phyloP scores from a whole-genome alignment of 2,797 vertebrate species.

The Scomberomorus guttatus region DNA sequence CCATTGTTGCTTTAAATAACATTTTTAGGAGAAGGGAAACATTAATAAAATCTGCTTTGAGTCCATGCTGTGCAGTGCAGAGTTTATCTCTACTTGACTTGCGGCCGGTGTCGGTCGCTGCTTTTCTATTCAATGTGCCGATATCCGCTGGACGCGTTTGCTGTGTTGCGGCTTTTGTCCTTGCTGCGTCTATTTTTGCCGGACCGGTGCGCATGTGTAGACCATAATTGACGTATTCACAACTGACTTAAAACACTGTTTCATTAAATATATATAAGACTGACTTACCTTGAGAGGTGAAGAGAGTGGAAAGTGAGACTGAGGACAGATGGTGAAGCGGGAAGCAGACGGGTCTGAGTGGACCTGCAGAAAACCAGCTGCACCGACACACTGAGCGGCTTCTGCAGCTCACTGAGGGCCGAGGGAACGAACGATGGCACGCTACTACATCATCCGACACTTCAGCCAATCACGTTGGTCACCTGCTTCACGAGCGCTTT shows the following conservation, averaged over 20 bases:
- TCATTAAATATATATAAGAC: rapidly evolving
- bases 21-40: no score
- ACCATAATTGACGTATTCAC: no score
- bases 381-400: slow-evolving; percentile 17
- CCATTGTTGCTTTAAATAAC: no score
- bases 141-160: neutral
- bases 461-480: slow-evolving; percentile 78
- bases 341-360: neutral
- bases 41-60: no score
- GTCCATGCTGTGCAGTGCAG: no score
- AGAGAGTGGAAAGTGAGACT: neutral
- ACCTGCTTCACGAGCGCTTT: slow-evolving; percentile 35
- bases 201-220: no score
- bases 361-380: neutral
- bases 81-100: no score
- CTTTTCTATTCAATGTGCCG: neutral
- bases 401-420: slow-evolving; percentile 5
- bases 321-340: neutral
- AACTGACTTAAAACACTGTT: no score
- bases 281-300: neutral
- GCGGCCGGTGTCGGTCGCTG: no score
- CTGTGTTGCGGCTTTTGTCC: neutral
- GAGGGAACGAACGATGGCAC: slow-evolving; percentile 80
- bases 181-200: neutral
- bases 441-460: slow-evolving; percentile 74